Evolutionary conservation across 2,797 vertebrate genomes (phyloP).

Genomic region (Corythornis leucogaster): DNA sequence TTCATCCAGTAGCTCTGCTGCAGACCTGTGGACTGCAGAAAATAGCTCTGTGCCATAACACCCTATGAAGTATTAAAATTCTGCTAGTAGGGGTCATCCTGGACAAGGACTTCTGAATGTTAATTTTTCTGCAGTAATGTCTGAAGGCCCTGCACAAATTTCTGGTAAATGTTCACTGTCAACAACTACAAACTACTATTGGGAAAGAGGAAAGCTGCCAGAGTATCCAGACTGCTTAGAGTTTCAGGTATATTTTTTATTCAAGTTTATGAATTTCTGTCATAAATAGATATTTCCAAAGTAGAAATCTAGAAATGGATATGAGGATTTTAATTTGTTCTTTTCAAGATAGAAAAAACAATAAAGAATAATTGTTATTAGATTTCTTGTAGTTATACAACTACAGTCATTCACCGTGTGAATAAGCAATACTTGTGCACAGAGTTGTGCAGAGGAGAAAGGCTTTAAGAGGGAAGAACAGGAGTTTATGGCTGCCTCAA

Average conservation of each 20-base stretch:
- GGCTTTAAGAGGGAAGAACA: neutral
- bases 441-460: neutral
- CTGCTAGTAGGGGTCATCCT: neutral
- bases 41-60: neutral
- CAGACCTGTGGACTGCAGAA: neutral
- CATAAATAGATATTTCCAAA: neutral
- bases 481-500: neutral
- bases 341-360: neutral
- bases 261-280: neutral
- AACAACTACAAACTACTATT: neutral
- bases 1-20: neutral
- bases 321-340: neutral
- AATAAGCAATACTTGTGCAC: neutral
- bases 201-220: neutral
- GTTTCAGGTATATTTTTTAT: neutral
- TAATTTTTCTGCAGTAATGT: neutral
- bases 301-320: neutral
- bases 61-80: neutral
- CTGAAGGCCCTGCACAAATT: neutral
- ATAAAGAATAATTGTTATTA: neutral
- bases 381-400: neutral
- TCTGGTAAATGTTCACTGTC: neutral
- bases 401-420: neutral
- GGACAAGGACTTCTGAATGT: neutral
- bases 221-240: neutral